These are phyloP conservation scores for Drosophila rellima DNA, from an alignment of 2,888 invertebrate genomes.

Conservation along the genomic window DNA sequence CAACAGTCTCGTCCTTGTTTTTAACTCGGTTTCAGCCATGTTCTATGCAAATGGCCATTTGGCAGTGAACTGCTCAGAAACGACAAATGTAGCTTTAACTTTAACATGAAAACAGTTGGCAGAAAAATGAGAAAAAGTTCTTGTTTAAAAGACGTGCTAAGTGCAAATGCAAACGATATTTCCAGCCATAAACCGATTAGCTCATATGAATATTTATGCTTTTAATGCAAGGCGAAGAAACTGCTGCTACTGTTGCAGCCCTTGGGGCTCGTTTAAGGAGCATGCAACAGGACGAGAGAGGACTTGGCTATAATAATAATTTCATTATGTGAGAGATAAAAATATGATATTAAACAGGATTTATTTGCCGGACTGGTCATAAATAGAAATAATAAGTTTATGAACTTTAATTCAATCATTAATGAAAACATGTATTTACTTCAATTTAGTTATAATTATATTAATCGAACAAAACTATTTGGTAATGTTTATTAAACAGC, in stretches of 20 bases:
- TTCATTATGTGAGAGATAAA: slow-evolving; percentile 30
- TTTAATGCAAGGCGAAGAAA: slow-evolving; percentile 10
- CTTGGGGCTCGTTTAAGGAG: slow-evolving; percentile 15
- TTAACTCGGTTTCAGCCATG: slow-evolving; percentile 23
- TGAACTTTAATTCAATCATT: background rate
- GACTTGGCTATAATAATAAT: slow-evolving; percentile 46
- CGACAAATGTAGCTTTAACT: slow-evolving; percentile 6
- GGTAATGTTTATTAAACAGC: too few species aligned
- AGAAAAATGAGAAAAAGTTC: slow-evolving; percentile 36
- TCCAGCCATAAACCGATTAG: slow-evolving; percentile 73
- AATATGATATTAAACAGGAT: slow-evolving; percentile 8
- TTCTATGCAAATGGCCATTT: slow-evolving; percentile 51
- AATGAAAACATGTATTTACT: too few species aligned
- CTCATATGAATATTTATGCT: slow-evolving; percentile 76
- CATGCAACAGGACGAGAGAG: slow-evolving; percentile 59
- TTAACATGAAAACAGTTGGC: slow-evolving; percentile 11
- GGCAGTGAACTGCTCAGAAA: slow-evolving; percentile 10
- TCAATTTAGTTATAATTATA: too few species aligned
- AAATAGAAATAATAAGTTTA: background rate
- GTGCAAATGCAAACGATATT: slow-evolving; percentile 56
- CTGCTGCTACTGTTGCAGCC: slow-evolving; percentile 21
- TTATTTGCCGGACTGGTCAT: background rate
- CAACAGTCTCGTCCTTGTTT: slow-evolving; percentile 9
- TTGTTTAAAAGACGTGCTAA: slow-evolving; percentile 63
- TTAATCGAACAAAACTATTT: too few species aligned